phyloP scores from a whole-genome alignment of 2,113 vertebrate genomes.

The Microtus pennsylvanicus region DNA sequence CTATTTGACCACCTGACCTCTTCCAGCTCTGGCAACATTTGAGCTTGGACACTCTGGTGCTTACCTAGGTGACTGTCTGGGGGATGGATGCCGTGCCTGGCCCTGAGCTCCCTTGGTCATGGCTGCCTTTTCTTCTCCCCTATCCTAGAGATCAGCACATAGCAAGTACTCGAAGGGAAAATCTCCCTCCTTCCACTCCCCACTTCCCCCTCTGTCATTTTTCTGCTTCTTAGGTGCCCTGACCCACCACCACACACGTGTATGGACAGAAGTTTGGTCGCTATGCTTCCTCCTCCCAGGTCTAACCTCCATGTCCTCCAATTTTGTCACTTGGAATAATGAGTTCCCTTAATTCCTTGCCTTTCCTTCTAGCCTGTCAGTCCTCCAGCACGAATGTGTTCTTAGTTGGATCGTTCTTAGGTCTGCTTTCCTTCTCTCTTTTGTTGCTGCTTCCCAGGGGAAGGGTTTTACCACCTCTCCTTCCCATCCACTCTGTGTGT shows the following conservation, averaged over 20 bases:
- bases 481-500: background rate
- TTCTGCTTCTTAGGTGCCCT: background rate
- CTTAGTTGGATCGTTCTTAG: background rate
- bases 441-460: background rate
- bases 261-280: background rate
- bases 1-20: background rate
- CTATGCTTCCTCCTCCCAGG: background rate
- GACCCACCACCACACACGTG: rapidly evolving
- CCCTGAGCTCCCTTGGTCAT: background rate
- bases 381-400: background rate
- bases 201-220: rapidly evolving
- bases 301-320: background rate
- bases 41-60: background rate
- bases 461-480: background rate
- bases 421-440: background rate
- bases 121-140: background rate
- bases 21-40: background rate
- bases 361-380: background rate
- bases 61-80: background rate
- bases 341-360: background rate
- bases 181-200: background rate
- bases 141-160: background rate
- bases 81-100: background rate
- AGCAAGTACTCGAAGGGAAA: background rate
- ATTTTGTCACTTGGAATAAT: background rate